Evolutionary conservation across 1,140 invertebrate species (phyloP).

Genomic region (Meloidogyne hapla): DNA sequence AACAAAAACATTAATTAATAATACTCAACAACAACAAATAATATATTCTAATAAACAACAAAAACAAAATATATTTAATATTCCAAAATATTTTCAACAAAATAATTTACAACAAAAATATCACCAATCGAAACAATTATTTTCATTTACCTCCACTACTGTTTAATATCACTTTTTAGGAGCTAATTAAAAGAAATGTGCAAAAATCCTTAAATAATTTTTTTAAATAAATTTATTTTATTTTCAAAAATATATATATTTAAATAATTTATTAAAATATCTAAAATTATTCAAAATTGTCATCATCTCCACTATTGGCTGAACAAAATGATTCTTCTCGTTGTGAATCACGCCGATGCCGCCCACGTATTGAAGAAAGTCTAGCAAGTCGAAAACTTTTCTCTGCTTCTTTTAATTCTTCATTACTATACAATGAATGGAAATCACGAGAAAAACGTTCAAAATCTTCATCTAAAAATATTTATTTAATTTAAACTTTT

Average conservation of each 20-base stretch:
- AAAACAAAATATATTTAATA: too few relatives aligned
- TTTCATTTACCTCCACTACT: not conserved
- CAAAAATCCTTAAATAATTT: too few relatives aligned
- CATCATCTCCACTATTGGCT: not conserved
- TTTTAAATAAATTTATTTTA: too few relatives aligned
- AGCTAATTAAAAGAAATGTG: too few relatives aligned
- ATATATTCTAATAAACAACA: too few relatives aligned
- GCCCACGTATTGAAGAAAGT: conserved; percentile 24
- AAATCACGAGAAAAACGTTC: conserved; percentile 10
- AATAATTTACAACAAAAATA: not conserved
- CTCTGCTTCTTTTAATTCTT: conserved; percentile 14
- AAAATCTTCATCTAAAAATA: conserved; percentile 14
- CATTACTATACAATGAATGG: conserved; percentile 4
- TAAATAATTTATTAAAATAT: too few relatives aligned
- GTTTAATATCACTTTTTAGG: not conserved
- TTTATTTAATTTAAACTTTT: not conserved
- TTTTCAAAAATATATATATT: too few relatives aligned
- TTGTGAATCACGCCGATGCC: not conserved
- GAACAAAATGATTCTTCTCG: conserved; percentile 24
- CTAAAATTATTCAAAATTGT: not conserved
- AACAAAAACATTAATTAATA: not conserved
- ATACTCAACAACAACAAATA: too few relatives aligned
- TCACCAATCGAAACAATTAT: not conserved
- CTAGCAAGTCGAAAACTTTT: conserved; percentile 9
- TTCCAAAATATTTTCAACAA: not conserved